Evolutionary conservation across 1,140 invertebrate genomes (phyloP), one percentile per base, ranked within the genome.

Genomic region (Drosophila neocordata): DNA sequence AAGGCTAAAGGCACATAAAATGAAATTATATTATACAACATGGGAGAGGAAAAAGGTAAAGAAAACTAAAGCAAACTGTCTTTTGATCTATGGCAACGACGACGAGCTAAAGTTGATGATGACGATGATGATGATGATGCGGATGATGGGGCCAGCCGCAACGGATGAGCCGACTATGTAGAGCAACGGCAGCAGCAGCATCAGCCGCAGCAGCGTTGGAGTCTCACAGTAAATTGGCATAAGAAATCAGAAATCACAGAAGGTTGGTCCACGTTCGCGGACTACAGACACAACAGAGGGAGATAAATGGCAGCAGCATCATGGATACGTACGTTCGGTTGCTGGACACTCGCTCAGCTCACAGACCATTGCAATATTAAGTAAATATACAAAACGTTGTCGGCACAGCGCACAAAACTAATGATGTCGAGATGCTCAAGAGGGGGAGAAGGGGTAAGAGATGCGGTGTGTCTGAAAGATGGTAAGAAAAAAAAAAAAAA

Each of bases 331-430:
- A 20, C 15, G 41, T 48, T 20, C 41, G 41, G n/a, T 6, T 48
- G 41, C 34, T 31, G 38, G 15, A 53, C 38, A 24, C 13, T 41
- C 34, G 51, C 27, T 31, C 27, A 31, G 27, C 59, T 61, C 69
- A 65, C 51, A 68, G 75, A 65, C 80, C 74, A 85, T 69, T 85
- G 82, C 83, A 88, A 88, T 88, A 88, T 88, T 88, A 88, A 88
- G 83, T 88, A 88, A 88, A 88, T 88, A 88, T 88, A 88, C 83
- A 88, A 88, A 88, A 88, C 83, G 83, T 88, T 88, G 83, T 88
- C 82, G 82, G 82, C 83, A 70, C 82, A 76, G 83, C 83, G 83
- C 84, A 88, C 83, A 88, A 88, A 88, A 88, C 84, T 88, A 87
- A 87, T 87, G 83, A 87, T 87, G 82, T 88, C 82, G 79, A 87